These are phyloP conservation scores for Drosophila prolongata DNA, from an alignment of 2,888 invertebrate species.

Conservation along the genomic window DNA sequence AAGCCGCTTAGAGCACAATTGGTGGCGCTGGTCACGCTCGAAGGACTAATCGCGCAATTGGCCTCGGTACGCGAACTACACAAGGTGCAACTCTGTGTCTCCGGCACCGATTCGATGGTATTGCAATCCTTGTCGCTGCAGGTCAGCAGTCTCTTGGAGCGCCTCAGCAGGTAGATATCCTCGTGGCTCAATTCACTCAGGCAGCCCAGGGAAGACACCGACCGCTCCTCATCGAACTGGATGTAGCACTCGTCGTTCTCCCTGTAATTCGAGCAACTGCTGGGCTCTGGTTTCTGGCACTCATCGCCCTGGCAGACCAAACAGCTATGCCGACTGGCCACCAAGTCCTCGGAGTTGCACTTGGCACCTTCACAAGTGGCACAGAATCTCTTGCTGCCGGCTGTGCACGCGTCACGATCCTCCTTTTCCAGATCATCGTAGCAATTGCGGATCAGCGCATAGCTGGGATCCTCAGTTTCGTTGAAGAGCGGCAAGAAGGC, in stretches of 20 bases:
- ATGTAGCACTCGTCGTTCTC: constrained; percentile 76
- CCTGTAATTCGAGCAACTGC: constrained; percentile 70
- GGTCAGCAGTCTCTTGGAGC: constrained; percentile 64
- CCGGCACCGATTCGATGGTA: constrained; percentile 54
- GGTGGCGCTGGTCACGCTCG: constrained; percentile 47
- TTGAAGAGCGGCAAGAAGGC: constrained; percentile 69
- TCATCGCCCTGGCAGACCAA: constrained; percentile 66
- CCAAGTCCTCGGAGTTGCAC: constrained; percentile 73
- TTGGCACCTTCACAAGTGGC: constrained; percentile 58
- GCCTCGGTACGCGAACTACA: constrained; percentile 80
- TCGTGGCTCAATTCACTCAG: constrained; percentile 73
- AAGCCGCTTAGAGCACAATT: constrained; percentile 59
- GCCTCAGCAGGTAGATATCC: constrained; percentile 64
- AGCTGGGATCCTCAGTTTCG: constrained; percentile 75
- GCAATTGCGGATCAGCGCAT: constrained; percentile 75
- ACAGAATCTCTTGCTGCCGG: constrained; percentile 62
- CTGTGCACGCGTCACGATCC: constrained; percentile 69
- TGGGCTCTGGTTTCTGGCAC: constrained; percentile 60
- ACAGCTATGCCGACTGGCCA: constrained; percentile 65
- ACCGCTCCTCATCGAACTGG: constrained; percentile 69
- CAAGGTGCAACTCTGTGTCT: constrained; percentile 61
- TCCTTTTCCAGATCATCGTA: constrained; percentile 77
- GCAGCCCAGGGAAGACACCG: constrained; percentile 67
- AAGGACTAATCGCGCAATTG: constrained; percentile 68
- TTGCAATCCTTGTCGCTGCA: constrained; percentile 78